Evolutionary conservation across 1,140 invertebrate species (phyloP).

Genomic region (Zaprionus africanus): DNA sequence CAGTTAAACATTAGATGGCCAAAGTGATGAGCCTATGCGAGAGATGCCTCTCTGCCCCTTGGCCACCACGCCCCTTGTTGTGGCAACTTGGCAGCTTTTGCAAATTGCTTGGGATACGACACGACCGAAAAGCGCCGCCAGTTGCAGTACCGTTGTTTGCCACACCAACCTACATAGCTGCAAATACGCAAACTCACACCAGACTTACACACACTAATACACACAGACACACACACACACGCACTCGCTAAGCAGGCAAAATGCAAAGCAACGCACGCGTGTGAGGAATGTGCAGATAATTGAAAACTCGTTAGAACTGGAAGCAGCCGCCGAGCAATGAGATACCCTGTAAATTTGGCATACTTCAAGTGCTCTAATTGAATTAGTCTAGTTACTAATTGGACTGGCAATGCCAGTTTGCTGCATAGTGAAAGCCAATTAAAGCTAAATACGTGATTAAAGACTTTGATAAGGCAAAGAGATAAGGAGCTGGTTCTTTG

Average conservation of each 20-base stretch:
- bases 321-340: neutral
- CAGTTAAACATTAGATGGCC: slow-evolving; percentile 78
- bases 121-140: slow-evolving; percentile 38
- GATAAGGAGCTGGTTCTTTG: neutral
- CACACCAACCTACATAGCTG: slow-evolving; percentile 75
- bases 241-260: slow-evolving; percentile 44
- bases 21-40: slow-evolving; percentile 69
- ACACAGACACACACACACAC: slow-evolving; percentile 2
- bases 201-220: slow-evolving; percentile 6
- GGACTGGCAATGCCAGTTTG: neutral
- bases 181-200: slow-evolving; percentile 26
- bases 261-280: slow-evolving; percentile 46
- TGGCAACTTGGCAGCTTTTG: slow-evolving; percentile 62
- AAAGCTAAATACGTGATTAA: neutral
- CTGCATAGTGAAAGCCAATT: neutral
- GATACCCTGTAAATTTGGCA: slow-evolving; percentile 29
- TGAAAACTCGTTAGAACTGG: slow-evolving; percentile 51
- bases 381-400: neutral
- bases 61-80: neutral
- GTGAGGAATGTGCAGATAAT: slow-evolving; percentile 69
- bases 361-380: slow-evolving; percentile 6
- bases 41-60: neutral
- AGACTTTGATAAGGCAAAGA: neutral
- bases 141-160: slow-evolving; percentile 72
- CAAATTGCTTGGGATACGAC: slow-evolving; percentile 57